Evolutionary conservation across 2,113 vertebrate species (phyloP), one percentile per base, ranked within the genome.

Genomic region (Gavia stellata): DNA sequence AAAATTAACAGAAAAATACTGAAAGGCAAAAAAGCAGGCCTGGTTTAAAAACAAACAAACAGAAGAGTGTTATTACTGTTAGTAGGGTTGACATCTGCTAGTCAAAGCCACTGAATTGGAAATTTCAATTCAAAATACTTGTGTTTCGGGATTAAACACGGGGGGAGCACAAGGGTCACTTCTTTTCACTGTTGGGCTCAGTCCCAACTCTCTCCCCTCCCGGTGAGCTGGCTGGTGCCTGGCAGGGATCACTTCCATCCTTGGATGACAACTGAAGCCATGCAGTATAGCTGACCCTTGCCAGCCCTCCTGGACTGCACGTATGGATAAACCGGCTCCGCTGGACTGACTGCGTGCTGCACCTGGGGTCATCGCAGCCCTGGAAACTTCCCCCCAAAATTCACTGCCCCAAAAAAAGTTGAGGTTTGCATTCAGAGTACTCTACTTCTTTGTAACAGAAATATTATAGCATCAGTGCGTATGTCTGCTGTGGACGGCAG

Each of bases 241-340:
- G 19, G 47, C 52, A 42, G 36, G 34, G 38, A 25, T 38, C 21
- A 12, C 13, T 58, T 24, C 7, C 25, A 3, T 26, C 63, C 44
- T 42, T 1, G 0, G n/a, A 33, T 0, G 6, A 9, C 40, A 45
- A 31, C 16, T 3, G n/a, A 23, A 61, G 62, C n/a, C 3, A 1
- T 12, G 31, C 25, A 12, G 47, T 42, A 42, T 53, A 29, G 45
- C 33, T 40, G 77, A 24, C 70, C 62, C 56, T 40, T 9, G 1
- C 38, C 62, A 58, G 62, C 44, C 50, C 68, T 26, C 50, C 34
- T 0, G 1, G 34, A 8, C 40, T 2, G 0, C 3, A 0, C 4
- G 1, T 26, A 6, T 4, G 50, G 21, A 17, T 38, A 10, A 36
- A 23, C 20, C 3, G 1, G 70, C 29, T 44, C 44, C 1, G 1